Percentiles rank a stretch among this genome's conserved stretches.
These are phyloP conservation scores for Ahaetulla prasina DNA, from an alignment of 2,113 vertebrate genomes.

Conservation along the genomic window DNA sequence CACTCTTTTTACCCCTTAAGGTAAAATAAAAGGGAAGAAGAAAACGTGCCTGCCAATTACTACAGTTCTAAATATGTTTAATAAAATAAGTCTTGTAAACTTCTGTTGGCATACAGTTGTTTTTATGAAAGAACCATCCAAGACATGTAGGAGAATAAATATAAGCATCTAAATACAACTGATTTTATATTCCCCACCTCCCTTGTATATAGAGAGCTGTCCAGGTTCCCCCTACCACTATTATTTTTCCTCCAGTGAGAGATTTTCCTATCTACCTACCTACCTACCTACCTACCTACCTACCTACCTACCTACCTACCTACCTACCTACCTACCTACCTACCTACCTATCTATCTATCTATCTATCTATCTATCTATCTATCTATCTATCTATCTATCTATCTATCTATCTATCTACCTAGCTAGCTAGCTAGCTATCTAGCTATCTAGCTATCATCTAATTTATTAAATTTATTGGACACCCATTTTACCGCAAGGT, in stretches of 20 bases:
- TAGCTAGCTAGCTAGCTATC: too few relatives aligned
- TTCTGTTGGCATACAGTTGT: neutral
- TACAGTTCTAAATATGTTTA: neutral
- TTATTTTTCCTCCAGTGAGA: neutral
- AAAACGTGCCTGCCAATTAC: neutral
- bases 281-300: too few relatives aligned
- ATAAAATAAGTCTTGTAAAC: neutral
- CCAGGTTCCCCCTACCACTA: neutral
- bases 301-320: too few relatives aligned
- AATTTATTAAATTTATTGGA: too few relatives aligned
- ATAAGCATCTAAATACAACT: neutral
- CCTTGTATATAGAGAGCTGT: neutral
- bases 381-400: too few relatives aligned
- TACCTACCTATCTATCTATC: too few relatives aligned
- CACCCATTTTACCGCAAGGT: too few relatives aligned
- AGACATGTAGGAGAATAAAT: neutral
- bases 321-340: too few relatives aligned
- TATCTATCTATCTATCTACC: too few relatives aligned
- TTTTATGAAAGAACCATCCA: neutral
- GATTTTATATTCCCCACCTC: neutral
- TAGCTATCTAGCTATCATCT: too few relatives aligned
- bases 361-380: too few relatives aligned
- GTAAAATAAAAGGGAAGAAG: neutral
- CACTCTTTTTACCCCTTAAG: neutral
- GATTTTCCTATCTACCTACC: neutral